These are phyloP conservation scores for Psix sp. DNA, from an alignment of 1,140 invertebrate genomes.

Conservation along the genomic window DNA sequence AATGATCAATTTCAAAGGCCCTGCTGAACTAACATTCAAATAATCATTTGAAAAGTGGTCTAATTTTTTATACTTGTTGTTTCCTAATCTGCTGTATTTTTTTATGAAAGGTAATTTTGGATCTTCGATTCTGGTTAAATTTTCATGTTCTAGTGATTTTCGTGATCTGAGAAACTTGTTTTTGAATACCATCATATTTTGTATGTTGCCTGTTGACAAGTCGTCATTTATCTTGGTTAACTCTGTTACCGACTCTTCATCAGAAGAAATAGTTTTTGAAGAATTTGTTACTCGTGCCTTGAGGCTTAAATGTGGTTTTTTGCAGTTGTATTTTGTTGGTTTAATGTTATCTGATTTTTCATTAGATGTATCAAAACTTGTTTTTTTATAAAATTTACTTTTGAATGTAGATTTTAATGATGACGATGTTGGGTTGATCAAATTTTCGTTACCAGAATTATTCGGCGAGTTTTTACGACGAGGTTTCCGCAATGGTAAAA, in stretches of 20 bases:
- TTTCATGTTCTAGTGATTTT: slow-evolving; percentile 11
- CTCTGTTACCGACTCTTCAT: slow-evolving; percentile 44
- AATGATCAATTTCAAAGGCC: no score
- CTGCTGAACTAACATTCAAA: slow-evolving; percentile 18
- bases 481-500: slow-evolving; percentile 24
- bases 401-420: slow-evolving; percentile 45
- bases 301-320: slow-evolving; percentile 24
- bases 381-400: slow-evolving; percentile 36
- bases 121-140: neutral
- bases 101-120: slow-evolving; percentile 35
- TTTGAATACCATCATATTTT: slow-evolving; percentile 41
- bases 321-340: slow-evolving; percentile 24
- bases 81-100: slow-evolving; percentile 10
- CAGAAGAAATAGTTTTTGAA: slow-evolving; percentile 28
- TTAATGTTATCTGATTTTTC: slow-evolving; percentile 26
- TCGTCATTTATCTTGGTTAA: slow-evolving; percentile 33
- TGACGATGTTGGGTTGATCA: slow-evolving; percentile 55
- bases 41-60: slow-evolving; percentile 10
- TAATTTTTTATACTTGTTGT: slow-evolving; percentile 1
- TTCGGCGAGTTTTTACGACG: slow-evolving; percentile 51
- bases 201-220: slow-evolving; percentile 3
- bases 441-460: slow-evolving; percentile 39
- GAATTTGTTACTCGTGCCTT: slow-evolving; percentile 40
- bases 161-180: slow-evolving; percentile 13
- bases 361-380: neutral